Evolutionary conservation across 2,888 invertebrate genomes (phyloP).

Genomic region (Papilio demoleus): DNA sequence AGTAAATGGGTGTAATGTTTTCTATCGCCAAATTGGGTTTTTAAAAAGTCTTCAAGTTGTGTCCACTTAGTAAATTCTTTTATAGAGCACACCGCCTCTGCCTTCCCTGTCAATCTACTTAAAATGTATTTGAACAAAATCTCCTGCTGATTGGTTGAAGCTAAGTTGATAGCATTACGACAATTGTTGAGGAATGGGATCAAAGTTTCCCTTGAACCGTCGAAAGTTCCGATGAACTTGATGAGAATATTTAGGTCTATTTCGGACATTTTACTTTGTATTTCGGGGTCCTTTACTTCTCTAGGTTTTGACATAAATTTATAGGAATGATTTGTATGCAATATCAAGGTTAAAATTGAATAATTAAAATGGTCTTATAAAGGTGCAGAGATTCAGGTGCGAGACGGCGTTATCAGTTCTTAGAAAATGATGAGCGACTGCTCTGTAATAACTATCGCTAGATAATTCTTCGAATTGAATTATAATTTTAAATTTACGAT

Average conservation of each 20-base stretch:
- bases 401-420: background rate
- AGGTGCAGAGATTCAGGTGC: background rate
- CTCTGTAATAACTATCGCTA: too few relatives aligned
- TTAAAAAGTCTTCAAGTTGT: conserved; percentile 30
- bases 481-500: too few relatives aligned
- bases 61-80: conserved; percentile 30
- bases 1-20: conserved; percentile 34
- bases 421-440: too few relatives aligned
- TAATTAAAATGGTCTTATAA: background rate
- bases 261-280: background rate
- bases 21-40: conserved; percentile 28
- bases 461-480: too few relatives aligned
- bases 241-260: background rate
- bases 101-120: background rate
- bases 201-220: background rate
- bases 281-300: background rate
- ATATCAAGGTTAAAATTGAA: background rate
- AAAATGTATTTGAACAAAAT: background rate
- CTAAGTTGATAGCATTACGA: background rate
- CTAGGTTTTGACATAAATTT: background rate
- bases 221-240: background rate
- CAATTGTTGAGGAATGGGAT: background rate
- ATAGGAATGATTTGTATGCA: too few relatives aligned
- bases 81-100: conserved; percentile 22
- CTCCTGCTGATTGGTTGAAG: background rate